Evolutionary conservation across 2,113 vertebrate genomes (phyloP).

Genomic region (Chinchilla lanigera): DNA sequence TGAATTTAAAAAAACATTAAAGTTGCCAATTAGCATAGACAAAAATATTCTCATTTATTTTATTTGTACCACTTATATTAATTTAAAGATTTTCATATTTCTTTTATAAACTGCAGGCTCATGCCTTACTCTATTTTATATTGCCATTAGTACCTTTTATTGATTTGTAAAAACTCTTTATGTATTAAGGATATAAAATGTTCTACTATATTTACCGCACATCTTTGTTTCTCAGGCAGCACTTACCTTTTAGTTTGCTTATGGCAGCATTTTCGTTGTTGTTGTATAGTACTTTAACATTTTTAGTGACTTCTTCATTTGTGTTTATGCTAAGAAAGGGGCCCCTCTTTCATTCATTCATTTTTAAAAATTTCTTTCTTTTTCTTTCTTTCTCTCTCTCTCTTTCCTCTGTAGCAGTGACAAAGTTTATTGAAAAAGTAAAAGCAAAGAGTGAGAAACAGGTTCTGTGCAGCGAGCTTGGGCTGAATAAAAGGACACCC

Average conservation of each 20-base stretch:
- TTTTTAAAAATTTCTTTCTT: too few species aligned
- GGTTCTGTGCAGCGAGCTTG: not conserved
- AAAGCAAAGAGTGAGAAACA: not conserved
- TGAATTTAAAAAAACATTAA: conserved; percentile 51
- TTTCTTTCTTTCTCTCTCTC: not conserved
- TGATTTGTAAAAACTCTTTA: conserved; percentile 72
- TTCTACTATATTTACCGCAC: conserved; percentile 21
- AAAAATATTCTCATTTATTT: conserved; percentile 53
- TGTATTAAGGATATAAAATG: conserved; percentile 28
- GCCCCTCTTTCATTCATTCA: too few species aligned
- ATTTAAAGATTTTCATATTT: conserved; percentile 56
- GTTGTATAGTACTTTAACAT: not conserved
- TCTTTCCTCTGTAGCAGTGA: not conserved
- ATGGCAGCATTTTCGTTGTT: not conserved
- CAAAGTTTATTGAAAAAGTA: not conserved
- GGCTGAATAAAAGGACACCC: not conserved
- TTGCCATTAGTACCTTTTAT: conserved; percentile 44
- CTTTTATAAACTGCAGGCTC: conserved; percentile 29
- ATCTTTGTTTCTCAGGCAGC: conserved; percentile 47
- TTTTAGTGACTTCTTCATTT: conserved; percentile 42
- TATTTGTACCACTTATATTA: conserved; percentile 42
- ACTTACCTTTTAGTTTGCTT: conserved; percentile 48
- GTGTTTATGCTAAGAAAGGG: conserved; percentile 17
- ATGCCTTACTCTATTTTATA: conserved; percentile 41
- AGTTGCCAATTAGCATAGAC: conserved; percentile 45